A percentile compares a stretch with the other conserved stretches of the same genome.
Conservation (phyloP, 2,888 invertebrate genomes). For the Drosophila prostipennis region DNA sequence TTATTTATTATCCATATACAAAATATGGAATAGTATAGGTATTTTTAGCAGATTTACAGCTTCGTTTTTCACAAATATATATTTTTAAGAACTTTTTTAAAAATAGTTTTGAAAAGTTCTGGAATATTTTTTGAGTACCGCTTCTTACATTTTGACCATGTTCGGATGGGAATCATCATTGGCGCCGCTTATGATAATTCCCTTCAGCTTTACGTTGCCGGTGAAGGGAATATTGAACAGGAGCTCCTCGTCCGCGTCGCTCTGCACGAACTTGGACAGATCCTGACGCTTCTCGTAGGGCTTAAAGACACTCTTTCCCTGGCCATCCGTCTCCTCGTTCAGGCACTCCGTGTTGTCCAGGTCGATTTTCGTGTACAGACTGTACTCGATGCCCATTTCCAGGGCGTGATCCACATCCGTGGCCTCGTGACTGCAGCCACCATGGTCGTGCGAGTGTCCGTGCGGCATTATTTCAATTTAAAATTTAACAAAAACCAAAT, state of each 20-base stretch:
- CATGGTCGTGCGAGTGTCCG: conserved; percentile 82
- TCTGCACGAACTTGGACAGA: conserved; percentile 94
- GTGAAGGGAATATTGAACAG: conserved; percentile 98
- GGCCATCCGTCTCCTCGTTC: conserved; percentile 94
- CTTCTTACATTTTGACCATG: conserved; percentile 91
- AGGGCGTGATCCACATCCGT: conserved; percentile 81
- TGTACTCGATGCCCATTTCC: conserved; percentile 85
- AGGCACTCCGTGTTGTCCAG: conserved; percentile 93
- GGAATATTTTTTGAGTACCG: neutral
- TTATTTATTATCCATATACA: neutral
- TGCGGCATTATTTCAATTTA: conserved; percentile 77
- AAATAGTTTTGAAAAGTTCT: too few relatives aligned
- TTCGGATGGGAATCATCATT: conserved; percentile 94
- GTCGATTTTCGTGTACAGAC: conserved; percentile 95
- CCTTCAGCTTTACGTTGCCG: conserved; percentile 97
- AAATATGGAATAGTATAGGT: too few relatives aligned
- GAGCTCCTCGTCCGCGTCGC: conserved; percentile 98
- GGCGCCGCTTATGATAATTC: conserved; percentile 95
- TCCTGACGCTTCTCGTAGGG: conserved; percentile 94
- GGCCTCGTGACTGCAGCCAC: conserved; percentile 82
- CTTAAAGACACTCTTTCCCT: conserved; percentile 95
- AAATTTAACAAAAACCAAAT: conserved; percentile 18
- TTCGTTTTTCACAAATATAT: too few relatives aligned
- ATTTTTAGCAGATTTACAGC: too few relatives aligned
- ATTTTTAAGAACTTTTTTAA: too few relatives aligned